These are phyloP conservation scores for Dynastes maya DNA, from an alignment of 2,888 invertebrate genomes.

Conservation along the genomic window DNA sequence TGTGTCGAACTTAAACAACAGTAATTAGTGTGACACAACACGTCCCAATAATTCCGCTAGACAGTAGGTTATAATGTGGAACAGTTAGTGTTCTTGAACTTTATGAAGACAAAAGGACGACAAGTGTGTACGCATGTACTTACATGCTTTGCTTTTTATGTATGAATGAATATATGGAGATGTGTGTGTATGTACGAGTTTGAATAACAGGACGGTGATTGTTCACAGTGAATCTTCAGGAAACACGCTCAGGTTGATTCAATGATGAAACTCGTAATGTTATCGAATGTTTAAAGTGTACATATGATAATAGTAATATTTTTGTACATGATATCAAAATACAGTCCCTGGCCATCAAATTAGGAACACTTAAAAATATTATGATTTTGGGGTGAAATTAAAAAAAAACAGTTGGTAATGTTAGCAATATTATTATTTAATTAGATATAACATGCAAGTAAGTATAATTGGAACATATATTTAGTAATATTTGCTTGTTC, in stretches of 20 bases:
- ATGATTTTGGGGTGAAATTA: too few relatives aligned
- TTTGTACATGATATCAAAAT: too few relatives aligned
- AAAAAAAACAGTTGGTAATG: too few relatives aligned
- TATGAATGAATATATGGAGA: neutral
- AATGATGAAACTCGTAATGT: neutral
- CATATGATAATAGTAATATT: too few relatives aligned
- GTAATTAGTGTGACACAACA: slow-evolving; percentile 41
- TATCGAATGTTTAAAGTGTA: too few relatives aligned
- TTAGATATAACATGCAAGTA: too few relatives aligned
- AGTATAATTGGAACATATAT: too few relatives aligned
- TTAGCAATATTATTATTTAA: too few relatives aligned
- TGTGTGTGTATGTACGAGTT: slow-evolving; percentile 6
- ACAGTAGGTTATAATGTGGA: slow-evolving; percentile 45
- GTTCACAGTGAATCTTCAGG: slow-evolving; percentile 25
- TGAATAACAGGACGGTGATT: slow-evolving; percentile 1
- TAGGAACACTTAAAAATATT: too few relatives aligned
- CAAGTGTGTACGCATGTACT: slow-evolving; percentile 15
- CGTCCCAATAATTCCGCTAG: slow-evolving; percentile 42
- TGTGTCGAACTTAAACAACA: slow-evolving; percentile 29
- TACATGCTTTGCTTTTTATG: slow-evolving; percentile 5
- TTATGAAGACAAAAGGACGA: slow-evolving; percentile 34
- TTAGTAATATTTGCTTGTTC: too few relatives aligned
- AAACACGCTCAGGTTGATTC: slow-evolving; percentile 19
- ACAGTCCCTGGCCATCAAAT: too few relatives aligned
- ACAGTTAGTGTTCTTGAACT: slow-evolving; percentile 53